A percentile compares a stretch with the other conserved stretches of the same genome.
Conservation (phyloP, 2,888 invertebrate genomes). For the Conops quadrifasciatus region DNA sequence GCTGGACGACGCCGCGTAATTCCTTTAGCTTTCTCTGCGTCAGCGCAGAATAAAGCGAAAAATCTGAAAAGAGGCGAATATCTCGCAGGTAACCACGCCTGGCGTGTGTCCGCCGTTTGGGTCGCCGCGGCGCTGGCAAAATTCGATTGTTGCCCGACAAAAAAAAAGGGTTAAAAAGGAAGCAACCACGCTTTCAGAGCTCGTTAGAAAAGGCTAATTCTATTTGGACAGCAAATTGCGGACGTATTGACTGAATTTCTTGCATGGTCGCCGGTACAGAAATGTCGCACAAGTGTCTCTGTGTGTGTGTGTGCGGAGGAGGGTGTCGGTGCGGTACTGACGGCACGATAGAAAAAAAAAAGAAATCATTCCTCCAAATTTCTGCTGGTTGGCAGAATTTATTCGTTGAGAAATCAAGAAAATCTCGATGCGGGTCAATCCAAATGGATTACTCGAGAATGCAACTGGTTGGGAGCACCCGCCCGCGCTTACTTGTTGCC, state of each 20-base stretch:
- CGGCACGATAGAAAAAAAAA: slow-evolving; percentile 40
- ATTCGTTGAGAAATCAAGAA: slow-evolving; percentile 30
- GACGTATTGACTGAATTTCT: no score
- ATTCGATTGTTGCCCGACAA: slow-evolving; percentile 16
- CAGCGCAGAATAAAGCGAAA: not conserved
- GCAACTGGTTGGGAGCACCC: no score
- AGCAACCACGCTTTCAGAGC: no score
- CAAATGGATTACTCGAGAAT: no score
- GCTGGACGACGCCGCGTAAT: slow-evolving; percentile 4
- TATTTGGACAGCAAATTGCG: no score
- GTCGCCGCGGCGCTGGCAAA: slow-evolving; percentile 5
- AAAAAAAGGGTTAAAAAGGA: slow-evolving; percentile 21
- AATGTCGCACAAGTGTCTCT: no score
- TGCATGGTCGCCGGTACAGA: no score
- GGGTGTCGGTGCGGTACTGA: no score
- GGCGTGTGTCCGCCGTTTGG: slow-evolving; percentile 24
- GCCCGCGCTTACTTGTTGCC: not conserved
- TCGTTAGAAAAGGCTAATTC: no score
- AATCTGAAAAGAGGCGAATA: slow-evolving; percentile 49
- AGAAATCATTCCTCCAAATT: slow-evolving; percentile 48
- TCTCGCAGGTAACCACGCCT: slow-evolving; percentile 45
- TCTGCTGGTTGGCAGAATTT: slow-evolving; percentile 29
- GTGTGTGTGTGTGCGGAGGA: no score
- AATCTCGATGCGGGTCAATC: slow-evolving; percentile 19
- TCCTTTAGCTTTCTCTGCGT: not conserved